Percentiles rank a stretch among this genome's conserved stretches.
Conservation (phyloP, 2,888 invertebrate species). For the Colletes collaris region DNA sequence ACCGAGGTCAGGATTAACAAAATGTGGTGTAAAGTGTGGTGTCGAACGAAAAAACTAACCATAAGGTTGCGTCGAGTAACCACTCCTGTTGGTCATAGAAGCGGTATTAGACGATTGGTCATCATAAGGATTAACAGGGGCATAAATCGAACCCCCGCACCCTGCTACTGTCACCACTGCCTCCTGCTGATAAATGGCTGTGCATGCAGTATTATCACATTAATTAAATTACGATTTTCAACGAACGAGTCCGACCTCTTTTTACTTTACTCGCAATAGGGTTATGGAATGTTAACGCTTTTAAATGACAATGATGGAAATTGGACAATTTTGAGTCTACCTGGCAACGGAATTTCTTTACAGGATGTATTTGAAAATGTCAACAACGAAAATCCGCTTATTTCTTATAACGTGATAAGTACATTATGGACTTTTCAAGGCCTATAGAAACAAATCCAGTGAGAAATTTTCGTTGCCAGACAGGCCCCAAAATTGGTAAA, state of each 20-base stretch:
- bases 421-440: too few species aligned
- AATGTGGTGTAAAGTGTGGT: slow-evolving; percentile 41
- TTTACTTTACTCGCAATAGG: slow-evolving; percentile 1
- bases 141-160: slow-evolving; percentile 75
- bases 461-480: too few species aligned
- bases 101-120: slow-evolving; percentile 78
- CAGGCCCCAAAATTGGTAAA: too few species aligned
- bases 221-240: slow-evolving; percentile 33
- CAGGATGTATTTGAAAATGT: too few species aligned
- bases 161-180: slow-evolving; percentile 74
- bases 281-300: not conserved
- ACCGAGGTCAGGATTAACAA: slow-evolving; percentile 31
- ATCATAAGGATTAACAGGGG: slow-evolving; percentile 77
- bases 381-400: too few species aligned
- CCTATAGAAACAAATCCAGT: too few species aligned
- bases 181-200: slow-evolving; percentile 79
- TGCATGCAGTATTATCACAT: slow-evolving; percentile 64
- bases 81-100: slow-evolving; percentile 76
- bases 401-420: too few species aligned
- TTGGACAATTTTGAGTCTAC: too few species aligned
- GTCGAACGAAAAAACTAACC: slow-evolving; percentile 73
- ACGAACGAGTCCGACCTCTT: not conserved
- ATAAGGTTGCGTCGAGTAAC: slow-evolving; percentile 79
- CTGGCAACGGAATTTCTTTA: too few species aligned
- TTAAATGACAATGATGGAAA: too few species aligned